Evolutionary conservation across 2,797 vertebrate genomes (phyloP).

Genomic region (Sciurus carolinensis): DNA sequence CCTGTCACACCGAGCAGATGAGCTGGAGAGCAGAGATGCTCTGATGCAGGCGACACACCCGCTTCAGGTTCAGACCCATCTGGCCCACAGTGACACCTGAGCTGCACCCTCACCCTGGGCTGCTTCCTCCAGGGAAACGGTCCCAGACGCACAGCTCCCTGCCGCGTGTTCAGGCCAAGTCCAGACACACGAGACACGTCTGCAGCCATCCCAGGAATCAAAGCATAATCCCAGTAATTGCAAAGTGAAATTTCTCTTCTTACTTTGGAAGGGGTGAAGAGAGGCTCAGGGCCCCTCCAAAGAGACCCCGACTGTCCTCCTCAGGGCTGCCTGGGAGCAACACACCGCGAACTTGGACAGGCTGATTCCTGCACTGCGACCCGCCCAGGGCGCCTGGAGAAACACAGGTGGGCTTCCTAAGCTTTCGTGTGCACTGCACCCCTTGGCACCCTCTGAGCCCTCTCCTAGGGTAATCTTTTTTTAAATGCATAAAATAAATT

Average conservation of each 20-base stretch:
- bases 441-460: neutral
- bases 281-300: no score
- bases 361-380: neutral
- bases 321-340: neutral
- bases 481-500: neutral
- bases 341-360: rapidly evolving
- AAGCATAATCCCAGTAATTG: neutral
- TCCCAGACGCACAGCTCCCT: neutral
- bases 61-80: neutral
- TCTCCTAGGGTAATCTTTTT: neutral
- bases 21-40: neutral
- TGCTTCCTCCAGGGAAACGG: neutral
- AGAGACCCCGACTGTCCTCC: neutral
- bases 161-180: neutral
- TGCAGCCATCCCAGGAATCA: neutral
- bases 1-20: neutral
- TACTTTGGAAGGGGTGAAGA: neutral
- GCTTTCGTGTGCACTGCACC: neutral
- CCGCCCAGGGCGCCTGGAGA: no score
- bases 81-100: neutral
- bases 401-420: rapidly evolving
- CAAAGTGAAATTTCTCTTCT: neutral
- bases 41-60: neutral
- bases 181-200: neutral
- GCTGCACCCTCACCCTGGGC: rapidly evolving